Evolutionary conservation across 1,140 invertebrate species (phyloP), one percentile per base, ranked within the genome.

Genomic region (Drosophila lacteicornis): DNA sequence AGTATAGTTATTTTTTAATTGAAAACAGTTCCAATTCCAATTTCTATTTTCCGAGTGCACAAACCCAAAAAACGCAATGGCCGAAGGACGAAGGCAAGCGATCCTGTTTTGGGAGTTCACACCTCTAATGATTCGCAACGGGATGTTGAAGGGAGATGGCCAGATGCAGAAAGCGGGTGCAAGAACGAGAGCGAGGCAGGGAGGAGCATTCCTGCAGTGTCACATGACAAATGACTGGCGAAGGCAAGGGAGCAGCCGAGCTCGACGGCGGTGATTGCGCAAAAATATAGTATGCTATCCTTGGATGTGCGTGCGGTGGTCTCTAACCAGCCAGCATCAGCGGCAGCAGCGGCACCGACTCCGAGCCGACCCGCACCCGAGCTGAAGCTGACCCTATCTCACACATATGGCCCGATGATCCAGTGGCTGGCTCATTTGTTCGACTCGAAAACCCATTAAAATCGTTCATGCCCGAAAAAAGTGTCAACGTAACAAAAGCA

Each of bases 401-500:
- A 69, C 77, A 84, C 59, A 84, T 67, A 78, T 70, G 65, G 74
- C 62, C 62, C 38, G 42, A 46, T 63, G 49, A 53, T 56, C 75
- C 76, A 42, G 63, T 71, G 55, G 55, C 49, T 82, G 82, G 85
- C 85, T 90, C 84, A 88, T 88, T 88, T 88, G 85, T 88, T 85
- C 84, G 69, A 43, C 53, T 77, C 40, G 85, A 65, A 88, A 80
- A 81, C 85, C 85, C 85, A 88, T 88, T 88, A 90, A 90, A 91
- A 82, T 80, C 85, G 86, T 91, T 92, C 91, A 91, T 91, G 90
- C 91, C 91, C 91, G 83, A 92, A 92, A 91, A 92, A 92, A 92
- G 91, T 92, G 91, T 92, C 91, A 92, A 92, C 91, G 83, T 83
- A 92, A 92, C 91, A 92, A 92, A 92, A 92, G 91, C 91, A 92